These are phyloP conservation scores for Ophiodon elongatus DNA, from an alignment of 2,113 vertebrate genomes.

Conservation along the genomic window DNA sequence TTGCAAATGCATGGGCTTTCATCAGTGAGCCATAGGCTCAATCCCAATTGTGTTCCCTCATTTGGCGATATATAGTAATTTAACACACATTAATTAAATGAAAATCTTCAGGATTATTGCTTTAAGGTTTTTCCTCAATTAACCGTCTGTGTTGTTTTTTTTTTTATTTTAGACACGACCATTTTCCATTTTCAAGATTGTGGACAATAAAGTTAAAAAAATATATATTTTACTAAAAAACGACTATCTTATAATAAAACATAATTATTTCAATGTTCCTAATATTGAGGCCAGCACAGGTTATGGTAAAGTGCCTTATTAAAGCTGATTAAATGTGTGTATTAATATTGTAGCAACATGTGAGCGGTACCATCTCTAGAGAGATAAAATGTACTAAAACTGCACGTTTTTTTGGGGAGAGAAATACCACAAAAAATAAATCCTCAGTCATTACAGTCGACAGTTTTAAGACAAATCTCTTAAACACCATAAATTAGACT, in stretches of 20 bases:
- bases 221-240: too few species aligned
- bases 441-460: background rate
- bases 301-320: background rate
- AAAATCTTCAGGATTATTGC: background rate
- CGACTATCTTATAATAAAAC: background rate
- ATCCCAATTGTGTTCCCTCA: background rate
- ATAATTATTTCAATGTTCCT: background rate
- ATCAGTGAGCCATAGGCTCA: background rate
- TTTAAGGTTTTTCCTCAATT: background rate
- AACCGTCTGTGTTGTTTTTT: background rate
- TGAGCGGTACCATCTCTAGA: background rate
- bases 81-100: background rate
- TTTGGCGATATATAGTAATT: background rate
- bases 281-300: background rate
- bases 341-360: background rate
- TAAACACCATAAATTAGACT: background rate
- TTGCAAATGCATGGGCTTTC: background rate
- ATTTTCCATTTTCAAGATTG: background rate
- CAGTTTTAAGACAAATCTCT: conserved; percentile 7
- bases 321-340: background rate
- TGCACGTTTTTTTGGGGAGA: background rate
- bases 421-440: background rate
- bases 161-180: background rate
- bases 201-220: background rate
- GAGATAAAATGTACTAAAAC: background rate